phyloP scores from a whole-genome alignment of 2,113 vertebrate species.

The Centrocercus urophasianus region DNA sequence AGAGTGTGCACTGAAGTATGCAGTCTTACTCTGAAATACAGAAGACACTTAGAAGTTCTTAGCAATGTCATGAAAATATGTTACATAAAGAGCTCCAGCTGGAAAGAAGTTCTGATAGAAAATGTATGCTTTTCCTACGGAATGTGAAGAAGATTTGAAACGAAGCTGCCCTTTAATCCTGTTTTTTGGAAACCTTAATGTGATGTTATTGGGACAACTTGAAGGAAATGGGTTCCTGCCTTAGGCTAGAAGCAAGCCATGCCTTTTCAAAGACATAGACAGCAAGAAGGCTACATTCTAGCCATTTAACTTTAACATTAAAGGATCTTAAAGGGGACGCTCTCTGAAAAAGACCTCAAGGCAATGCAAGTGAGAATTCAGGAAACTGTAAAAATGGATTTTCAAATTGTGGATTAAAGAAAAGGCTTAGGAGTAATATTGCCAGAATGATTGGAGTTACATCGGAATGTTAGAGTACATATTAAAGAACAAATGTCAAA shows the following conservation, averaged over 20 bases:
- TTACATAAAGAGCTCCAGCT: not conserved
- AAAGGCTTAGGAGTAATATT: not conserved
- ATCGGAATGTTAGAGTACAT: not conserved
- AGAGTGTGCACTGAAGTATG: not conserved
- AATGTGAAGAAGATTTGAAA: not conserved
- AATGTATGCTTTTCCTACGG: not conserved
- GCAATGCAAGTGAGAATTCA: conserved; percentile 6
- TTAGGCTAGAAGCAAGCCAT: not conserved
- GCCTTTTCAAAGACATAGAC: not conserved
- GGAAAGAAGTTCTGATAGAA: not conserved
- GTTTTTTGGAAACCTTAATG: not conserved
- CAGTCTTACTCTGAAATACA: not conserved
- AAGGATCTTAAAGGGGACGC: not conserved
- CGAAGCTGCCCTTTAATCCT: not conserved
- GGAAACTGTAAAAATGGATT: not conserved
- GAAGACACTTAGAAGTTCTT: rapidly evolving
- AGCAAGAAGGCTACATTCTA: not conserved
- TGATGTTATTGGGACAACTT: not conserved
- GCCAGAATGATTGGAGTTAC: not conserved
- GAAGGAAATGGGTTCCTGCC: not conserved
- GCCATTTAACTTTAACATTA: not conserved
- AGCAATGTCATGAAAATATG: not conserved
- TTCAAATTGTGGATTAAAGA: not conserved
- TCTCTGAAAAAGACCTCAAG: not conserved
- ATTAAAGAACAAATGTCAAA: not conserved